A percentile compares a stretch with the other conserved stretches of the same genome.
Evolutionary conservation across 2,888 invertebrate species (phyloP).

Genomic region (Miltochrista miniata): DNA sequence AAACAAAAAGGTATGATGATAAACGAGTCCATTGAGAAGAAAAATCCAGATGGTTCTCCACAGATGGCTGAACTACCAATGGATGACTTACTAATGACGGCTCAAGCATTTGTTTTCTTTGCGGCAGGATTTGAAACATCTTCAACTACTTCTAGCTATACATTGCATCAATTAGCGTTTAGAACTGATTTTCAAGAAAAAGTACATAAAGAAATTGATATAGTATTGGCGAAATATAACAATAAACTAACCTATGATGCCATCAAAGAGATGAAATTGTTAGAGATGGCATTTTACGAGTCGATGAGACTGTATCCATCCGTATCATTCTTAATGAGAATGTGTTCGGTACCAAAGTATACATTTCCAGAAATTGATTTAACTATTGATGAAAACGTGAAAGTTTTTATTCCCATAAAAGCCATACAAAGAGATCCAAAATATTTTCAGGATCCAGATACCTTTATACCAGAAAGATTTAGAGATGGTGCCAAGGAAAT

Average conservation of each 20-base stretch:
- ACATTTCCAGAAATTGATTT: slow-evolving; percentile 26
- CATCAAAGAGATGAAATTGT: slow-evolving; percentile 43
- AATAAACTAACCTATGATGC: slow-evolving; percentile 48
- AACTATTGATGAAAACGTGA: slow-evolving; percentile 17
- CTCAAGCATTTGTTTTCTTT: slow-evolving; percentile 55
- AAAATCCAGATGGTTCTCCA: slow-evolving; percentile 39
- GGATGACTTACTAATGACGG: slow-evolving; percentile 35
- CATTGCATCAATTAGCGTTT: slow-evolving; percentile 56
- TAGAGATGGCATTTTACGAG: slow-evolving; percentile 48
- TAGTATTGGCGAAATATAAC: slow-evolving; percentile 38
- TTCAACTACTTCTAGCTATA: slow-evolving; percentile 54
- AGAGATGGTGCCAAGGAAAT: background rate
- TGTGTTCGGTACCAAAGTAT: slow-evolving; percentile 31
- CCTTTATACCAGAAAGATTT: slow-evolving; percentile 38
- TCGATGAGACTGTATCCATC: slow-evolving; percentile 45
- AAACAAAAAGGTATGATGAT: slow-evolving; percentile 41
- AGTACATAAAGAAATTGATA: slow-evolving; percentile 48
- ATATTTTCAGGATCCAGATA: slow-evolving; percentile 35
- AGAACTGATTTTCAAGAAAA: slow-evolving; percentile 54
- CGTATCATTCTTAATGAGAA: slow-evolving; percentile 37
- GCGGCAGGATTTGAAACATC: slow-evolving; percentile 67
- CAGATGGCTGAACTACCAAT: slow-evolving; percentile 37
- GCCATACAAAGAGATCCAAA: slow-evolving; percentile 24
- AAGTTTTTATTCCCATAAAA: slow-evolving; percentile 27
- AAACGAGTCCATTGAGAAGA: slow-evolving; percentile 43